Conservation (phyloP, 2,797 vertebrate species). For the Otolemur crassicaudatus region DNA sequence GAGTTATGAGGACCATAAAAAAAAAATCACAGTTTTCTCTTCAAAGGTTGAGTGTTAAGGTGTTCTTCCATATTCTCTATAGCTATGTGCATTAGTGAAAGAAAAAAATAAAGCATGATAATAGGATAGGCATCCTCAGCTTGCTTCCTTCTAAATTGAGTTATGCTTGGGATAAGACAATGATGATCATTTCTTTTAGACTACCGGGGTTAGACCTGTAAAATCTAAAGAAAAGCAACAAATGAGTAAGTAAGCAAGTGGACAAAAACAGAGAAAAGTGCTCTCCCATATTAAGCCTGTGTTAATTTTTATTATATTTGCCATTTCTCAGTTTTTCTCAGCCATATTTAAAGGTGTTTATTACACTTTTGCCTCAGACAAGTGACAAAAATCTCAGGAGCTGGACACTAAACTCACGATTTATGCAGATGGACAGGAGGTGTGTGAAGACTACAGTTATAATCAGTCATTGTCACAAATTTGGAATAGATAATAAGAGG, state of each 20-base stretch:
- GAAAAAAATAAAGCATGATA: conserved; percentile 14
- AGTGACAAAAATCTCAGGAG: background rate
- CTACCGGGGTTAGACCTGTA: conserved; percentile 17
- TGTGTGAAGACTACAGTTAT: background rate
- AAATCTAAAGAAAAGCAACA: conserved; percentile 32
- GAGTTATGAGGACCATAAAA: conserved; percentile 70
- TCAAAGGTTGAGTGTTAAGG: conserved; percentile 62
- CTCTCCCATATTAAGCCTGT: conserved; percentile 25
- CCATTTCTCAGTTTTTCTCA: background rate
- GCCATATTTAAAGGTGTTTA: background rate
- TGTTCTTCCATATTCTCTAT: conserved; percentile 36
- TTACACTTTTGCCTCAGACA: conserved; percentile 23
- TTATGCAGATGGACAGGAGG: background rate
- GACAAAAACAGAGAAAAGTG: conserved; percentile 22
- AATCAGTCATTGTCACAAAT: background rate
- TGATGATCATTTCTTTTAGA: background rate
- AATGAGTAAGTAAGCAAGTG: background rate
- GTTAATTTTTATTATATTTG: conserved; percentile 41
- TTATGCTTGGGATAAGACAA: conserved; percentile 40
- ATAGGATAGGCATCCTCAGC: conserved; percentile 10
- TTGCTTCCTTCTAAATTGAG: conserved; percentile 49
- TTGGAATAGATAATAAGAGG: background rate
- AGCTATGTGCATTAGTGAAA: background rate
- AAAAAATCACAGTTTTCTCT: conserved; percentile 70
- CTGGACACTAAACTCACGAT: background rate